Percentiles rank a stretch among this genome's conserved stretches.
Conservation (phyloP, 2,797 vertebrate species). For the Parauchenoglanis ngamensis region DNA sequence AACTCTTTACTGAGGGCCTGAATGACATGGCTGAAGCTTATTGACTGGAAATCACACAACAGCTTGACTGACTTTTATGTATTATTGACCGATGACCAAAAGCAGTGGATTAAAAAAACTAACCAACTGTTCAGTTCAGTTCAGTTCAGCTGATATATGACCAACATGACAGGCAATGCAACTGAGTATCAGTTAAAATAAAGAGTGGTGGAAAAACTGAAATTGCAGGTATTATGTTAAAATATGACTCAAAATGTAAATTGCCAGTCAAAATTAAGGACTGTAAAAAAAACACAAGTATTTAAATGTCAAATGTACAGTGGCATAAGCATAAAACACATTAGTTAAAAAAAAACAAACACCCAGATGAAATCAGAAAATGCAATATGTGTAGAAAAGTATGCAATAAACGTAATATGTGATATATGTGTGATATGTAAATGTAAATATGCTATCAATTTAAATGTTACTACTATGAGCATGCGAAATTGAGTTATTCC, state of each 20-base stretch:
- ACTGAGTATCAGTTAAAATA: background rate
- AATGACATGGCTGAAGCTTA: slow-evolving; percentile 35
- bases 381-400: no score
- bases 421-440: no score
- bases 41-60: slow-evolving; percentile 48
- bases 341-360: background rate
- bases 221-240: background rate
- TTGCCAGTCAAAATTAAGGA: background rate
- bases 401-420: no score
- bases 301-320: background rate
- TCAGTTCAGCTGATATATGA: background rate
- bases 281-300: background rate
- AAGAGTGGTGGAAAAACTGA: background rate
- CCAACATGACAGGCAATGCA: background rate
- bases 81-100: slow-evolving; percentile 37
- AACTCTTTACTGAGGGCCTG: slow-evolving; percentile 26
- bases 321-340: background rate
- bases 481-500: background rate
- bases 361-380: background rate
- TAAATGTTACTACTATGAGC: background rate
- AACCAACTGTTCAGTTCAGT: background rate
- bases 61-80: slow-evolving; percentile 49
- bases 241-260: background rate
- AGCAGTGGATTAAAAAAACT: background rate
- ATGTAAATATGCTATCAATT: background rate